Evolutionary conservation across 2,113 vertebrate genomes (phyloP).

Genomic region (Pseudopodoces humilis): DNA sequence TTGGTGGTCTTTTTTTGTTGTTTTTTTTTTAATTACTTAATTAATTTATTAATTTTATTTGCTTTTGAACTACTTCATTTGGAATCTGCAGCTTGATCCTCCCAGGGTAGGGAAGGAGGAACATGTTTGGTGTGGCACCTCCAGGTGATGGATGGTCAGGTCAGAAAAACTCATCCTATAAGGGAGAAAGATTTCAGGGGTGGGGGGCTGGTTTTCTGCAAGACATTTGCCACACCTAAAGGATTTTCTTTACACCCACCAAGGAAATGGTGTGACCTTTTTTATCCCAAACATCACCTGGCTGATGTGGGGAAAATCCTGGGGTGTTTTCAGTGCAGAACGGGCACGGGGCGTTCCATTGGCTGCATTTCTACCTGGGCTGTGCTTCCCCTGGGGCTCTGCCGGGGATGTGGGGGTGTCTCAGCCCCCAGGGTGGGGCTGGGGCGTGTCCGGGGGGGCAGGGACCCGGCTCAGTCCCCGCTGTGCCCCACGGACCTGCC

Average conservation of each 20-base stretch:
- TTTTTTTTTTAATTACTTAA: background rate
- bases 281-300: accelerated
- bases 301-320: background rate
- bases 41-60: too few relatives aligned
- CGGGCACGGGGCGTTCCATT: accelerated
- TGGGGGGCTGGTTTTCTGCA: background rate
- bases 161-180: background rate
- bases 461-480: accelerated
- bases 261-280: accelerated
- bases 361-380: background rate
- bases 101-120: background rate
- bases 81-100: background rate
- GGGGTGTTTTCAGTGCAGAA: background rate
- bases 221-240: background rate
- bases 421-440: accelerated
- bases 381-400: background rate
- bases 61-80: background rate
- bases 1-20: too few relatives aligned
- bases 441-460: accelerated
- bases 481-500: background rate
- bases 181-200: background rate
- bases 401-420: background rate
- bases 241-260: background rate
- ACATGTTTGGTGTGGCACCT: background rate
- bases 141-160: background rate